phyloP scores from a whole-genome alignment of 2,888 invertebrate genomes.

The Brachyptera risi region DNA sequence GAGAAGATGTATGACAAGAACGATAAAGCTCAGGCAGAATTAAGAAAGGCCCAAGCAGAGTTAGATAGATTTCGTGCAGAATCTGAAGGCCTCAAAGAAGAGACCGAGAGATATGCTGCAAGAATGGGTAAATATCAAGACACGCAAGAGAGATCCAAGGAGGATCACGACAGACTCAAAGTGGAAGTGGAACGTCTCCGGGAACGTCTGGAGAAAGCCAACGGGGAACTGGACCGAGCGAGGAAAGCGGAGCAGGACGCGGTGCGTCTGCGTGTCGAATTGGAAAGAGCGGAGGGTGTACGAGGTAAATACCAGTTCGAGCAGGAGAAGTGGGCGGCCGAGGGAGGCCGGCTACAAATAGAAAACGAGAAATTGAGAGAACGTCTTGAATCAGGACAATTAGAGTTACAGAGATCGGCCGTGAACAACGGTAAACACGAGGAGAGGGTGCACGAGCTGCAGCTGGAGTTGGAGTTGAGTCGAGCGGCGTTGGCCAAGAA shows the following conservation, averaged over 20 bases:
- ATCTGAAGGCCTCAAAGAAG: conserved; percentile 73
- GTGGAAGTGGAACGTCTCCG: conserved; percentile 76
- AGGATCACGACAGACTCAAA: conserved; percentile 73
- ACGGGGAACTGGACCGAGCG: conserved; percentile 72
- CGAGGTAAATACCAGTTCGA: conserved; percentile 77
- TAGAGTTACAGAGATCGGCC: conserved; percentile 65
- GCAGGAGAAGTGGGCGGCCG: conserved; percentile 61
- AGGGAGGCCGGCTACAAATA: conserved; percentile 50
- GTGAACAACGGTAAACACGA: conserved; percentile 66
- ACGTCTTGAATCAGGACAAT: conserved; percentile 68
- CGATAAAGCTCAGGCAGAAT: conserved; percentile 76
- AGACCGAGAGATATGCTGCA: conserved; percentile 67
- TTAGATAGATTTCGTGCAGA: conserved; percentile 65
- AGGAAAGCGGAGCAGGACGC: conserved; percentile 66
- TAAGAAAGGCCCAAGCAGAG: conserved; percentile 75
- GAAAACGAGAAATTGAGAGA: conserved; percentile 69
- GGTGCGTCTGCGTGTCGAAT: conserved; percentile 61
- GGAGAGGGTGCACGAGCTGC: conserved; percentile 69
- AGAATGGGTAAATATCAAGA: conserved; percentile 73
- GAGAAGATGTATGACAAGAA: conserved; percentile 90
- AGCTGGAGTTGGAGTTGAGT: conserved; percentile 74
- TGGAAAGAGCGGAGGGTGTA: conserved; percentile 70
- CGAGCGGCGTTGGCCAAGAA: conserved; percentile 74
- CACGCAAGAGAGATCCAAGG: conserved; percentile 61
- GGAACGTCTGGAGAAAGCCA: conserved; percentile 74